These are phyloP conservation scores for western clawed frog (Xenopus tropicalis) DNA, from an alignment of 2,113 vertebrate species.

Conservation along the genomic window UCB_Xtro_10.0 CM004447.2:11844501-11845000, in stretches of 20 bases:
- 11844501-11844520: slow-evolving; percentile 98
- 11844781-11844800: too few relatives aligned
- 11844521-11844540: slow-evolving; percentile 86
- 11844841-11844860: too few relatives aligned
- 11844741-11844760: background rate
- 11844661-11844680: slow-evolving; percentile 80
- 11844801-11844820: too few relatives aligned
- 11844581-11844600: slow-evolving; percentile 73
- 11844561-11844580: slow-evolving; percentile 93
- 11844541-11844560: slow-evolving; percentile 88
- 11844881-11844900: too few relatives aligned
- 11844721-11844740: background rate
- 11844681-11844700: slow-evolving; percentile 42
- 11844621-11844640: slow-evolving; percentile 91
- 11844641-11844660: slow-evolving; percentile 90
- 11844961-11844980: too few relatives aligned
- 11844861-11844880: too few relatives aligned
- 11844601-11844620: slow-evolving; percentile 84
- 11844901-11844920: too few relatives aligned
- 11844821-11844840: too few relatives aligned
- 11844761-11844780: too few relatives aligned
- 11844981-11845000: too few relatives aligned
- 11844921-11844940: too few relatives aligned
- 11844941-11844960: too few relatives aligned
- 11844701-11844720: background rate